Base-by-base conservation (phyloP, 2,888 invertebrate genomes). In the Fragum sueziense region DNA sequence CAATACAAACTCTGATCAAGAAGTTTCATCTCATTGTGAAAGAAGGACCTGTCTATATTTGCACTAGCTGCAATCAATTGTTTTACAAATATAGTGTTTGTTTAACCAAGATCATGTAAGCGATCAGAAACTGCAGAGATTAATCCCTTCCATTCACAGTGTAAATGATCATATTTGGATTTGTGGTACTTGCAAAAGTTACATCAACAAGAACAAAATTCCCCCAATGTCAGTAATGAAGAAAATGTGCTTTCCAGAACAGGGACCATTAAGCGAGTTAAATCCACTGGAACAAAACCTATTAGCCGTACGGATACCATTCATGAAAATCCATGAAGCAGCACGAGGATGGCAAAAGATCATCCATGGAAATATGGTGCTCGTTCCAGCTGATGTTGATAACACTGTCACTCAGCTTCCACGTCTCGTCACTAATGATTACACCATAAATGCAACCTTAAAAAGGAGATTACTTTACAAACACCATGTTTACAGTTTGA, bases 311-410 rank as follows among this genome's bases (percentile, higher is more conserved):
- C 3, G 62, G 29, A 37, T 76, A 14, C 76, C 76, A 4, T 76
- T 76, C 47, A 76, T 76, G 76, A 61, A 76, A 34, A 54, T 83
- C 4, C 76, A 81, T 52, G 47, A 84, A 68, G 74, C 74, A n/a
- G 74, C 76, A 22, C 41, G 76, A 65, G 85, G 85, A 52, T 67
- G 67, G 31, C 78, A 81, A 31, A 62, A 62, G 4, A 29, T 57
- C n/a, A 57, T 81, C 7, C 54, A 57, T 52, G 85, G 83, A 51
- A 83, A 83, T 67, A 77, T 85, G 69, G 85, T 83, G 20, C 59
- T 79, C 47, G 83, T 79, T 31, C 80, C 85, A 37, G 61, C 79
- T 52, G 76, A 85, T 77, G 74, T 81, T n/a, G 51, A 57, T 2
- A 79, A 71, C n/a, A 81, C 85, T 69, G 73, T 85, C 6, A 27